phyloP scores from a whole-genome alignment of 2,888 invertebrate genomes.

The Drosophila seclusa region DNA sequence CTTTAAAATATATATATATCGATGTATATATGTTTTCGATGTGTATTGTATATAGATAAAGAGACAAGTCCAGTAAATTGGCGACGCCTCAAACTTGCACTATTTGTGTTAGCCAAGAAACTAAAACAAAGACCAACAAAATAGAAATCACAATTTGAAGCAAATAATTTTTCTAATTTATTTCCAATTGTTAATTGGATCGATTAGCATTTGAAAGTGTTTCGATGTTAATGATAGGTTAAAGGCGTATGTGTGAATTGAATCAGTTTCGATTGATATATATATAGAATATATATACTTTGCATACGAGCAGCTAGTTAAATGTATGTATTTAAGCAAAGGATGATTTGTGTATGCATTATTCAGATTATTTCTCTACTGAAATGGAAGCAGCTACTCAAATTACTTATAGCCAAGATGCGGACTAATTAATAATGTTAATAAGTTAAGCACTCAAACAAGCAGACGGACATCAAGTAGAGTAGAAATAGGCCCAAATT shows the following conservation, averaged over 20 bases:
- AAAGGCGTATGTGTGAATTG: not conserved
- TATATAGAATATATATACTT: not conserved
- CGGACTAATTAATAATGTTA: not conserved
- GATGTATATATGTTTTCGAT: not conserved
- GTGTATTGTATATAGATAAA: not conserved
- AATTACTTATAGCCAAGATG: not conserved
- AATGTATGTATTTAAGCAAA: not conserved
- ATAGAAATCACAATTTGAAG: not conserved
- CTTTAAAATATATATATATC: not conserved
- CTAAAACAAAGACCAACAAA: not conserved
- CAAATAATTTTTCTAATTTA: not conserved
- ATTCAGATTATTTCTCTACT: not conserved
- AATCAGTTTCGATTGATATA: not conserved
- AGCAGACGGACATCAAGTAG: not conserved
- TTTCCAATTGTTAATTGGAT: not conserved
- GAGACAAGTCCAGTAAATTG: not conserved
- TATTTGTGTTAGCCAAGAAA: not conserved
- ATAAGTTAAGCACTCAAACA: not conserved
- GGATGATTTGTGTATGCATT: not conserved
- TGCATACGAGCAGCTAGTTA: not conserved
- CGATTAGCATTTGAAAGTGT: not conserved
- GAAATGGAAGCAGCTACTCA: not conserved
- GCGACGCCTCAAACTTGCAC: not conserved
- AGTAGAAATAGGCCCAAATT: not conserved
- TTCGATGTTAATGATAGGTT: not conserved